A percentile compares a stretch with the other conserved stretches of the same genome.
These are phyloP conservation scores for Anoplolepis gracilipes DNA, from an alignment of 1,140 invertebrate genomes.

Conservation along the genomic window DNA sequence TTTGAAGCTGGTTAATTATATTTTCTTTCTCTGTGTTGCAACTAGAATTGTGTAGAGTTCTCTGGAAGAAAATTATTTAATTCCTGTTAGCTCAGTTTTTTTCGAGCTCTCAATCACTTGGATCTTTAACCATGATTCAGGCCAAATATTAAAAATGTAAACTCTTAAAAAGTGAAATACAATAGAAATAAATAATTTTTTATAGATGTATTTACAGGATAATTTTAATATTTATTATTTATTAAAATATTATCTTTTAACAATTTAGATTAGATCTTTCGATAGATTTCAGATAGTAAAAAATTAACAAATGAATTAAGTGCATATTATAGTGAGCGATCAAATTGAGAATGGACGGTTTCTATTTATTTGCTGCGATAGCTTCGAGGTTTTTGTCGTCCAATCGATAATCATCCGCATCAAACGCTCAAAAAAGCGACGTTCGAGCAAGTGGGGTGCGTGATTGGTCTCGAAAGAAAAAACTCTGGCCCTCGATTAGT, in stretches of 20 bases:
- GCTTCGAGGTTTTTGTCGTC: not conserved
- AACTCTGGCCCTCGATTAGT: not conserved
- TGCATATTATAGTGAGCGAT: not conserved
- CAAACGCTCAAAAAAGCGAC: not conserved
- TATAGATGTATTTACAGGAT: not conserved
- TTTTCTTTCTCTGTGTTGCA: slow-evolving; percentile 53
- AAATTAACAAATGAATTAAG: not conserved
- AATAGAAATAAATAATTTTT: not conserved
- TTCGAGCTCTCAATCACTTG: not conserved
- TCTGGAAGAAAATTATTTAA: slow-evolving; percentile 4
- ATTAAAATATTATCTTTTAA: not conserved
- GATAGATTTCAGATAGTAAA: not conserved
- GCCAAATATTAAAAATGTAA: not conserved
- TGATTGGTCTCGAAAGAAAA: slow-evolving; percentile 3
- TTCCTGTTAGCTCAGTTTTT: slow-evolving; percentile 28
- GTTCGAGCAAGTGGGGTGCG: not conserved
- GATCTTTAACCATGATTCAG: not conserved
- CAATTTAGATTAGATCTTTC: not conserved
- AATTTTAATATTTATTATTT: too few relatives aligned
- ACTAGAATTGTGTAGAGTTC: slow-evolving; percentile 26
- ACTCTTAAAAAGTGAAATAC: not conserved
- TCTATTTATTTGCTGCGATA: slow-evolving; percentile 2
- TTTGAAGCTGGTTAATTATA: slow-evolving; percentile 58
- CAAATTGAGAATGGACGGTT: not conserved
- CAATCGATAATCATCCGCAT: not conserved